Evolutionary conservation across 1,140 invertebrate genomes (phyloP).

Genomic region (Aphelenchoides fujianensis): DNA sequence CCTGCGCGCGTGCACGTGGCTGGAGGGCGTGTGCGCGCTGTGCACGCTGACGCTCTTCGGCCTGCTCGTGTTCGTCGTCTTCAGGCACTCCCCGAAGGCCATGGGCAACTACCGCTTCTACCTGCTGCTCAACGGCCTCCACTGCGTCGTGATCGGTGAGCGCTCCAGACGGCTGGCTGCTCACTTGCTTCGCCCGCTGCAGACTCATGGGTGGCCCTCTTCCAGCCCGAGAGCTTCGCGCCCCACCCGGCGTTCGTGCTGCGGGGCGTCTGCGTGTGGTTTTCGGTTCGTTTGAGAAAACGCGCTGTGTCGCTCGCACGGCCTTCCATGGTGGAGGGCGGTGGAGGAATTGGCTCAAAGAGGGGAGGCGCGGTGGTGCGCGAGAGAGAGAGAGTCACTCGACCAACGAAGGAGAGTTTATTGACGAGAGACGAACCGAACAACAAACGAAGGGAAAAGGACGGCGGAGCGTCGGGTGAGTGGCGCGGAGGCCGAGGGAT

Average conservation of each 20-base stretch:
- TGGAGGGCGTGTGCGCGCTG: background rate
- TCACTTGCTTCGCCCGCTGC: background rate
- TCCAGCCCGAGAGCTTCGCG: background rate
- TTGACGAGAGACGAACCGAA: no score
- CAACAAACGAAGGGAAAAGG: no score
- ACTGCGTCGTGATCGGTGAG: background rate
- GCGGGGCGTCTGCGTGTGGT: background rate
- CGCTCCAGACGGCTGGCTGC: background rate
- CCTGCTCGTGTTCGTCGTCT: background rate
- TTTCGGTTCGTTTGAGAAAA: background rate
- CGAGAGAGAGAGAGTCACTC: no score
- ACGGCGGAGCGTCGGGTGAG: no score
- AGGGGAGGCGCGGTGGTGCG: no score
- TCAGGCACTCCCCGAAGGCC: background rate
- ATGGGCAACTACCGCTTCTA: background rate
- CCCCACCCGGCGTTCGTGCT: background rate
- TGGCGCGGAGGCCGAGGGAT: no score
- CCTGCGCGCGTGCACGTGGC: background rate
- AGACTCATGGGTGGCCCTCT: background rate
- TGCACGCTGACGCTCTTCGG: background rate
- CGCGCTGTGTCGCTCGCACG: no score
- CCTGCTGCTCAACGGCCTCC: background rate
- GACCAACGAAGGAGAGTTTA: no score
- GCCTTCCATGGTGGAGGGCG: no score
- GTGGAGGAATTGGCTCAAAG: no score